Percentiles rank a stretch among this genome's conserved stretches.
Conservation (phyloP, 2,888 invertebrate species). For the Xestoiulus laeticollis region DNA sequence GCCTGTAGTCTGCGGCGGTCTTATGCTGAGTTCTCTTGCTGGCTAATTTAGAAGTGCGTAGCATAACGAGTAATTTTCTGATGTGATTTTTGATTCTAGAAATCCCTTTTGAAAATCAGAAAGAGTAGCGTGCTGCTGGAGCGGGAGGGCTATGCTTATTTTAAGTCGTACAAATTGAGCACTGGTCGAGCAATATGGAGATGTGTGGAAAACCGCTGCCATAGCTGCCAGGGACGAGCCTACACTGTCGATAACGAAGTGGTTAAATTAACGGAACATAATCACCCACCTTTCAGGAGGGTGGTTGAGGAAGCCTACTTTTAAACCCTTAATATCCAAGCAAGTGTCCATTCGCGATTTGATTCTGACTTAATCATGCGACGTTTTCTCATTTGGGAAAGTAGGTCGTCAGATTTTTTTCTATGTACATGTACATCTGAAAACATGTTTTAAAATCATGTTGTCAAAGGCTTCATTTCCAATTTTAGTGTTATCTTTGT, state of each 20-base stretch:
- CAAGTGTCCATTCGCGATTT: too few relatives aligned
- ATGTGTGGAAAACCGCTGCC: conserved; percentile 1
- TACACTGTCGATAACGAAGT: background rate
- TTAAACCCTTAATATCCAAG: too few relatives aligned
- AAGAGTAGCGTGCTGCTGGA: conserved; percentile 18
- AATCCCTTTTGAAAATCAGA: background rate
- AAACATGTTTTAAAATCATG: too few relatives aligned
- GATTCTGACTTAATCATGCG: too few relatives aligned
- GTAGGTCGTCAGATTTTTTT: too few relatives aligned
- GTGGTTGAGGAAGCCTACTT: too few relatives aligned
- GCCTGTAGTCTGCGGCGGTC: background rate
- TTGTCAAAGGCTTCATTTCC: too few relatives aligned
- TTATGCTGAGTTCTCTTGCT: conserved; percentile 19
- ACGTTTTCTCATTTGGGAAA: too few relatives aligned
- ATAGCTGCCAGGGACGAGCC: background rate
- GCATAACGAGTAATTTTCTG: background rate
- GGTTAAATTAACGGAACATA: background rate
- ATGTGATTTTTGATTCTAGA: background rate
- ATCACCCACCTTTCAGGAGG: too few relatives aligned
- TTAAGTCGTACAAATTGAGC: background rate
- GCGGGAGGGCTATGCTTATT: background rate
- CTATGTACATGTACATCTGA: too few relatives aligned
- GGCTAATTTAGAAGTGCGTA: background rate
- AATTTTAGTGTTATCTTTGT: too few relatives aligned
- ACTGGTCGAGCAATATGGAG: background rate